These are phyloP conservation scores for Pterophyllum scalare DNA, from an alignment of 2,113 vertebrate genomes.

Conservation along the genomic window DNA sequence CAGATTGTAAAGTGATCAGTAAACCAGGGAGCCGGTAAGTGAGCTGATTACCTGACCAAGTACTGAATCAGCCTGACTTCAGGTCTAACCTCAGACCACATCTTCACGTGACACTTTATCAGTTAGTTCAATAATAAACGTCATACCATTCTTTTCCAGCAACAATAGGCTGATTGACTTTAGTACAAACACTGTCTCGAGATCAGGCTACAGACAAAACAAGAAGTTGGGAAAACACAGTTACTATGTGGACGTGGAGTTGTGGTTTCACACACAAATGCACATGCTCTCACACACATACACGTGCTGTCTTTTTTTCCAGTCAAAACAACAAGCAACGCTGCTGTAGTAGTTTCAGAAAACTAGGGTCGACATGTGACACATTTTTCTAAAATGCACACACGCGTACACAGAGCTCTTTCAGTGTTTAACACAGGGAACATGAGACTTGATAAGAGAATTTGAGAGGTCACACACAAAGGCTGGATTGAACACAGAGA, in stretches of 20 bases:
- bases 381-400: constrained; percentile 17
- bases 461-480: constrained; percentile 56
- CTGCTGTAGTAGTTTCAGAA: constrained; percentile 37
- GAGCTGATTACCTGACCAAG: not conserved
- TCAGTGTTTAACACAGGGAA: constrained; percentile 26
- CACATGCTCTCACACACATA: constrained; percentile 6
- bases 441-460: constrained; percentile 56
- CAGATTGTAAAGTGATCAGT: not conserved
- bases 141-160: constrained; percentile 43
- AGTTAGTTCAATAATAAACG: constrained; percentile 35
- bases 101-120: constrained; percentile 10
- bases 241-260: constrained; percentile 28
- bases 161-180: constrained; percentile 58
- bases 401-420: constrained; percentile 26
- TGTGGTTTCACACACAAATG: constrained; percentile 41
- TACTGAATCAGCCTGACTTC: not conserved
- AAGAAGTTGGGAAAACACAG: constrained; percentile 59
- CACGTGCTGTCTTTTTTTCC: constrained; percentile 20
- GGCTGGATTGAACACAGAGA: constrained; percentile 53
- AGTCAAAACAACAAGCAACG: constrained; percentile 64
- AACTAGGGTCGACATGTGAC: constrained; percentile 50
- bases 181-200: constrained; percentile 51
- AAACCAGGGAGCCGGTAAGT: not conserved
- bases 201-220: constrained; percentile 66
- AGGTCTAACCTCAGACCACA: not conserved